Base-by-base conservation (phyloP, 2,888 invertebrate species). In the Lysandra bellargus region DNA sequence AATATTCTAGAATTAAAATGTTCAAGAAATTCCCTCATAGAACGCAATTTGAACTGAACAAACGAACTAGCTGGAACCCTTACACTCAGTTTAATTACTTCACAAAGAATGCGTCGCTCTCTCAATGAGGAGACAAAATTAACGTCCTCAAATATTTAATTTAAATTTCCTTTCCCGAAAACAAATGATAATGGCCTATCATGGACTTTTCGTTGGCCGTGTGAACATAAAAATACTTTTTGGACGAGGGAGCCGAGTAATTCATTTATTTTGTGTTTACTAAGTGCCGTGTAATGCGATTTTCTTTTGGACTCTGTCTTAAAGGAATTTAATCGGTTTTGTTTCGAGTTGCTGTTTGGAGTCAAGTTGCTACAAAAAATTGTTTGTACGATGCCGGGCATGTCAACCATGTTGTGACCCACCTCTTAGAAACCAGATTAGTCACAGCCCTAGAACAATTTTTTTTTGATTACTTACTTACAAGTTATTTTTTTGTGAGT, bases 121-220 rank as follows among this genome's bases (percentile, higher is more conserved):
- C 91, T 89, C 93, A 91, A 93, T 93, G 94, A 94, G 94, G 92
- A 94, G 94, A 94, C 94, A 93, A 94, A 94, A 93, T 94, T 93
- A 94, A 94, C 94, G 92, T 90, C 91, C 94, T 92, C 93, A 93
- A 94, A 94, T 94, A 94, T 94, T 94, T 94, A 94, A 94, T 94
- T 94, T 94, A 93, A 94, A 94, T 94, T 93, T 94, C 89, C 89
- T 87, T 87, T 87, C 87, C 89, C 90, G 87, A 89, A 91, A 93
- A 92, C 92, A 93, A 93, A 94, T 91, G 92, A 93, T 93, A 93
- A 93, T 92, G 92, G 90, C 84, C 89, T 84, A 86, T 86, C 85
- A 80, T 85, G 87, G 87, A 87, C 88, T 89, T 87, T 90, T 83
- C 89, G 86, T 87, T 85, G 86, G 85, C 82, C 84, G 83, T 82